Evolutionary conservation across 2,888 invertebrate genomes (phyloP).

Genomic region (Psylliodes chrysocephalus): DNA sequence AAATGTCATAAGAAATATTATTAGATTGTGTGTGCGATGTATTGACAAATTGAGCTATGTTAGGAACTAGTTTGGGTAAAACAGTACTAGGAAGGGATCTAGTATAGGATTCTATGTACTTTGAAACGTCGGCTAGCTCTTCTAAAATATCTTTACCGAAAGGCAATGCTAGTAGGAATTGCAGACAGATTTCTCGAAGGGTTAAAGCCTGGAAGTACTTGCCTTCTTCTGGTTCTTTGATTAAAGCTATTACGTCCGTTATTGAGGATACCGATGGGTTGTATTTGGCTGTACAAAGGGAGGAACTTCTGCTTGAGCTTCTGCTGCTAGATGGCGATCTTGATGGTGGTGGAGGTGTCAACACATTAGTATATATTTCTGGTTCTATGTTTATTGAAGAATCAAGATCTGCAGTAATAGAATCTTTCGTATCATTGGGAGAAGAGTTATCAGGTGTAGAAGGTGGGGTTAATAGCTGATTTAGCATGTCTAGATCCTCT

Average conservation of each 20-base stretch:
- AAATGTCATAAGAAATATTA: constrained; percentile 45
- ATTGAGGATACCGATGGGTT: constrained; percentile 71
- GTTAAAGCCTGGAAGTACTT: constrained; percentile 52
- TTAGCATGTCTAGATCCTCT: constrained; percentile 28
- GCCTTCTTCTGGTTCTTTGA: constrained; percentile 64
- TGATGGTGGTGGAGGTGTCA: constrained; percentile 47
- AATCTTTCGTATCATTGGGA: constrained; percentile 42
- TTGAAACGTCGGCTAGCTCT: constrained; percentile 74
- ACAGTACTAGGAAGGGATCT: constrained; percentile 43
- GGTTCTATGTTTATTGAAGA: background rate
- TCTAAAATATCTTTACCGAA: constrained; percentile 76
- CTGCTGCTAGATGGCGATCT: constrained; percentile 60
- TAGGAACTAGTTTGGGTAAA: constrained; percentile 43
- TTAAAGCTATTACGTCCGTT: constrained; percentile 69
- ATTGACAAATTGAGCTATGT: constrained; percentile 40
- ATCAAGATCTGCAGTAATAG: background rate
- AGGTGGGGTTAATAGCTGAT: constrained; percentile 55
- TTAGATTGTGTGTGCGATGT: constrained; percentile 35
- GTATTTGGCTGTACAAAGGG: constrained; percentile 76
- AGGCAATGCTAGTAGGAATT: constrained; percentile 73
- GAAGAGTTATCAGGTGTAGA: constrained; percentile 57
- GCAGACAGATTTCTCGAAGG: constrained; percentile 74
- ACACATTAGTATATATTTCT: constrained; percentile 41
- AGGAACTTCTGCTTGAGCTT: constrained; percentile 68
- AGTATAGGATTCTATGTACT: constrained; percentile 59